Base-by-base conservation (phyloP, 2,888 invertebrate species). In the Leptinotarsa rubiginosa region DNA sequence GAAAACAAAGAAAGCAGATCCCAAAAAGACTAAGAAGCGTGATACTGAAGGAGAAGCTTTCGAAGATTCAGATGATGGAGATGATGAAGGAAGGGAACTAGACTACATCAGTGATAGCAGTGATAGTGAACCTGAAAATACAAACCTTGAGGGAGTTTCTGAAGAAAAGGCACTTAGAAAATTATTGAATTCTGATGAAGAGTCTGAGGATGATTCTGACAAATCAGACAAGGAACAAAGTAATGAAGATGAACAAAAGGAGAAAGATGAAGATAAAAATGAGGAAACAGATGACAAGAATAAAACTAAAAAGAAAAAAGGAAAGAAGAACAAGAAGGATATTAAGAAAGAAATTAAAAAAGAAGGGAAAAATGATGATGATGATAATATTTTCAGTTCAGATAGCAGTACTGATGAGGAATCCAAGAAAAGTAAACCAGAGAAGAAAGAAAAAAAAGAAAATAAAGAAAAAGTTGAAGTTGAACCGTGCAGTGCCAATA, bases 21-120 rank as follows among this genome's bases (percentile, higher is more conserved):
- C 68, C 70, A 83, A 79, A 74, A 87, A 84, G 3, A 96, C 95
- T 84, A 95, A 95, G 84, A 94, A 95, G 88, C 93, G 93, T 72
- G 94, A 93, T 78, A 93, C 95, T 0, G 94, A 97, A 77, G 94
- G 95, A 80, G 97, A 98, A 85, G 97, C 97, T 0, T 92, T 95
- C 72, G 98, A 98, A 86, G 98, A 99, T 84, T 97, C 97, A 79
- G 98, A 98, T 87, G 98, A 98, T 86, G 98, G 97, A 0, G 98
- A 99, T 86, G 97, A 96, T 83, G 98, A 98, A 88, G 98, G 98
- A 0, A 88, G 96, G 70, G 98, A 99, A 89, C 91, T 94, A 80
- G 98, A 98, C 88, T 98, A 98, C 85, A 97, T 98, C 91, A 16
- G 95, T 93, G 88, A 93, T 91, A 83, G 95, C 92, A 86, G 91